These are phyloP conservation scores for Noctilio leporinus DNA, from an alignment of 2,113 vertebrate species.

Conservation along the genomic window DNA sequence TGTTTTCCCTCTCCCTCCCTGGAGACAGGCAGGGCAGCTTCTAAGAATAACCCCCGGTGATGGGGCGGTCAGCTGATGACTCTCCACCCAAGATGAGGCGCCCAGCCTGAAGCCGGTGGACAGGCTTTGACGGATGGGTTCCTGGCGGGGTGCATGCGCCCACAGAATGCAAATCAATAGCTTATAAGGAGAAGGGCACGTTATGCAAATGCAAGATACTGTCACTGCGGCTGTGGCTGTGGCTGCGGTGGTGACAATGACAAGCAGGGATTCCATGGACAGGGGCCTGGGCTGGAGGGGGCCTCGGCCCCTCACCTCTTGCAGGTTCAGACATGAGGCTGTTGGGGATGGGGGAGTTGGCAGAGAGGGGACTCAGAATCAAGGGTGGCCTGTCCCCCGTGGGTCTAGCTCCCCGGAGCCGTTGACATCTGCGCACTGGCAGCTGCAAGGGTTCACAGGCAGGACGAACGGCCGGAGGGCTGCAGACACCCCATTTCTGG, in stretches of 20 bases:
- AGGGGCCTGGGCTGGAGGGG: neutral
- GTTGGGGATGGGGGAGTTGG: neutral
- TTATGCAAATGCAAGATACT: neutral
- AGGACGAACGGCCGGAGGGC: neutral
- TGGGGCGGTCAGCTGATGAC: neutral
- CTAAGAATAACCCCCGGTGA: neutral
- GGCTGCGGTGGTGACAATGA: neutral
- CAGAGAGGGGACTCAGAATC: neutral
- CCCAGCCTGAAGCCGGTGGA: neutral
- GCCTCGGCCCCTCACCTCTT: too few species aligned
- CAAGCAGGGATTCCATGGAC: neutral
- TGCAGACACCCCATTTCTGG: neutral
- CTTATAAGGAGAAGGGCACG: neutral
- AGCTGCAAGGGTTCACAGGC: neutral
- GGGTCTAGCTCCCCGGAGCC: neutral
- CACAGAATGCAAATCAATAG: neutral
- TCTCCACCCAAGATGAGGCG: neutral
- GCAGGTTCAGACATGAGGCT: too few species aligned
- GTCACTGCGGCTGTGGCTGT: neutral
- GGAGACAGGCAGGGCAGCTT: neutral
- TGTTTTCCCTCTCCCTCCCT: neutral
- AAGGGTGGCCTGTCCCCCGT: neutral
- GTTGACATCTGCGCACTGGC: neutral
- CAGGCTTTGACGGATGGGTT: neutral
- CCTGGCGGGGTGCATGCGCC: fast-evolving